Evolutionary conservation across 2,888 invertebrate genomes (phyloP).

Genomic region (Megalurothrips usitatus): DNA sequence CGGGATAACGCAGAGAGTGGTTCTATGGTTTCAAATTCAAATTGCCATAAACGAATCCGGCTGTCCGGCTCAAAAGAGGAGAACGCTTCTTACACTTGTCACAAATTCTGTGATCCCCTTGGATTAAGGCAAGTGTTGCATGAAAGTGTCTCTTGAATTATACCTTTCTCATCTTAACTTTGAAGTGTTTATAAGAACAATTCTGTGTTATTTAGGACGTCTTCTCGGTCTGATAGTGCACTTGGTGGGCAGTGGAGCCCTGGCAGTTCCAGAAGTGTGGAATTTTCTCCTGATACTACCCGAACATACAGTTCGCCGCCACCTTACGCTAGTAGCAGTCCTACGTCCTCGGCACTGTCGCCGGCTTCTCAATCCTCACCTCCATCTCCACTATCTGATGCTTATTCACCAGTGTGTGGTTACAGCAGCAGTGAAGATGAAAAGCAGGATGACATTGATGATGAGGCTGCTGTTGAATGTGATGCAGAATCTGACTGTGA

Average conservation of each 20-base stretch:
- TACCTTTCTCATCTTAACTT: not conserved
- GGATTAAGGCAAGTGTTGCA: not conserved
- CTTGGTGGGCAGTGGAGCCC: not conserved
- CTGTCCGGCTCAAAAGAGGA: not conserved
- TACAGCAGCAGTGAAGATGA: slow-evolving; percentile 13
- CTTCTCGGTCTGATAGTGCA: not conserved
- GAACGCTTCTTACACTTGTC: not conserved
- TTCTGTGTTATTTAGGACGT: too few species aligned
- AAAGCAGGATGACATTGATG: slow-evolving; percentile 1
- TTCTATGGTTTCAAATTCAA: not conserved
- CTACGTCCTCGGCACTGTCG: not conserved
- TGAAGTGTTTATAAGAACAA: not conserved
- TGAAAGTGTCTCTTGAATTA: not conserved
- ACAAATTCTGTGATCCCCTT: not conserved
- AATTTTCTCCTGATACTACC: slow-evolving; percentile 3
- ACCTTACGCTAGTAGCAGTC: not conserved
- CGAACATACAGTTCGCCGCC: not conserved
- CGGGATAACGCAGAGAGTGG: not conserved
- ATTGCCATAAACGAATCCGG: not conserved
- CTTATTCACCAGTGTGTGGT: not conserved
- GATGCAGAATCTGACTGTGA: not conserved
- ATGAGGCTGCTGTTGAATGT: not conserved
- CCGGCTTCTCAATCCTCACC: not conserved
- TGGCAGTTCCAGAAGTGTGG: slow-evolving; percentile 7
- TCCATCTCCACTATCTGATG: not conserved